Conservation (phyloP, 1,140 invertebrate species). For the Riptortus pedestris region DNA sequence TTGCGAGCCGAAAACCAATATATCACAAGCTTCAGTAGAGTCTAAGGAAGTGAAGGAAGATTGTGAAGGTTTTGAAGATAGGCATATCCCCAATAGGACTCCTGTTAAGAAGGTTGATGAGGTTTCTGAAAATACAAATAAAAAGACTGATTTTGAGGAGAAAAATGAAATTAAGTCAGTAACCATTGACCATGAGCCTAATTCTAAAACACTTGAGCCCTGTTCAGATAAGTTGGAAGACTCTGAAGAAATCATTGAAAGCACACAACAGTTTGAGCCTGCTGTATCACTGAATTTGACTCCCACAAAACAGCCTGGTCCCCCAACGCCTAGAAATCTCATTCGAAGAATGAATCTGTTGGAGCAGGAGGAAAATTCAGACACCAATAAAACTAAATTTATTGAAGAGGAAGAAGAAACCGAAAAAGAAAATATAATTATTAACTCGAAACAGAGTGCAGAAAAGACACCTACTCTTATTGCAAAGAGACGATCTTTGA, state of each 20-base stretch:
- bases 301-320: background rate
- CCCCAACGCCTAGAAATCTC: background rate
- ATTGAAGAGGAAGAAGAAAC: background rate
- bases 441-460: background rate
- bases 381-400: background rate
- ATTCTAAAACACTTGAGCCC: background rate
- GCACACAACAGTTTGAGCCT: background rate
- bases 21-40: too few species aligned
- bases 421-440: constrained; percentile 6
- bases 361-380: background rate
- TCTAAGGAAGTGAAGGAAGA: too few species aligned
- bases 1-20: too few species aligned
- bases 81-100: too few species aligned
- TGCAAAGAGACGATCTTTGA: background rate
- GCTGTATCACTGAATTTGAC: background rate
- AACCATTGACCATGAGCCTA: background rate
- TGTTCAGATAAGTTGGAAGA: background rate
- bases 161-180: background rate
- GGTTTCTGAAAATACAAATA: too few species aligned
- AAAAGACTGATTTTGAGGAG: too few species aligned
- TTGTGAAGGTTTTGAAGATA: too few species aligned
- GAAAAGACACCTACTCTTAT: background rate
- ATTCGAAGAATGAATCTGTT: background rate
- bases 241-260: constrained; percentile 12
- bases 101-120: too few species aligned